Evolutionary conservation across 1,140 invertebrate species (phyloP), one percentile per base, ranked within the genome.

Genomic region (Dendroctonus valens): DNA sequence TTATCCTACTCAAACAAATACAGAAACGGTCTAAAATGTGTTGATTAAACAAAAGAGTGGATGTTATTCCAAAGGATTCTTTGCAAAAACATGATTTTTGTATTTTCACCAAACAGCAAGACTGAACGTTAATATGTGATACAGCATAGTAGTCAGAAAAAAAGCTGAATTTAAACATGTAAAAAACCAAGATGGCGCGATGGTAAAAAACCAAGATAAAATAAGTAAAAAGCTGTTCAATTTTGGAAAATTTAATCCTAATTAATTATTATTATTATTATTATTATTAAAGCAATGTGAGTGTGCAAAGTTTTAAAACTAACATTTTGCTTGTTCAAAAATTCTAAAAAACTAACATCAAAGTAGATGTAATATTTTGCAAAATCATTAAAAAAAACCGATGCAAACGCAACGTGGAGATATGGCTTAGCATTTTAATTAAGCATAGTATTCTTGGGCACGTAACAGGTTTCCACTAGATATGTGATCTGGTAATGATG

Each of bases 401-500:
- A 49, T 49, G 50, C 58, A 60, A 60, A 39, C 58, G 59, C 39
- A 61, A 61, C 59, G 59, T 61, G 59, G 49, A 61, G 59, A 61
- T 52, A 61, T 61, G 59, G 59, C 42, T 61, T 61, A 61, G 48
- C 59, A 61, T 61, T 61, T 61, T 61, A 61, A 61, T 61, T 61
- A 61, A 46, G 8, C 14, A 39, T 41, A 40, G 48, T 61, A 51
- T 41, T 51, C 59, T 49, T 40, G 12, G 39, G 48, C 59, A 61
- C 48, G 52, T 55, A 64, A 64, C 61, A 40, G 51, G 61, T 64
- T 64, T 64, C 11, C 51, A 57, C 41, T 64, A 48, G 14, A 42
- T 64, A 48, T 57, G 61, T 55, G 61, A 64, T 55, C 52, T 54
- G 51, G 41, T 64, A 64, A 64, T 64, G 61, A 64, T 64, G 61